These are phyloP conservation scores for Bos taurus DNA, from an alignment of 2,113 vertebrate species.

Conservation along the genomic window DNA sequence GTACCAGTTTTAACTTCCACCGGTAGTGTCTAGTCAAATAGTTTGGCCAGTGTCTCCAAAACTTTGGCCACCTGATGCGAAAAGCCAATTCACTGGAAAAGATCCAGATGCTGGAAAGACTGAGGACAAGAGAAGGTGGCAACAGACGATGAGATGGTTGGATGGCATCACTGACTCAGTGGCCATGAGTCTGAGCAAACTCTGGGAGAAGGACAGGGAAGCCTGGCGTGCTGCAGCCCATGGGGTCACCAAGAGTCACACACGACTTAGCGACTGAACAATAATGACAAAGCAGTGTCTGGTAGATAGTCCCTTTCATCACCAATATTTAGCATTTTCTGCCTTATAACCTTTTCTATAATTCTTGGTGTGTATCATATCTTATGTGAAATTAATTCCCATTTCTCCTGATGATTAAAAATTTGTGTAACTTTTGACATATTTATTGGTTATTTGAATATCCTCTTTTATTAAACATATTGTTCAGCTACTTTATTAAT, in stretches of 20 bases:
- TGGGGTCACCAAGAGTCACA: neutral
- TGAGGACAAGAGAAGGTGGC: neutral
- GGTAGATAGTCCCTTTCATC: neutral
- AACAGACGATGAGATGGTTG: neutral
- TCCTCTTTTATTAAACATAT: neutral
- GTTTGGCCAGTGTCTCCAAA: neutral
- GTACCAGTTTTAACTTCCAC: neutral
- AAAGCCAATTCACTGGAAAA: neutral
- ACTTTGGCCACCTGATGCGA: neutral
- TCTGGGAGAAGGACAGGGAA: neutral
- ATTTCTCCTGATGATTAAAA: neutral
- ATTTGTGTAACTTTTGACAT: neutral
- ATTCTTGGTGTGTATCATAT: neutral
- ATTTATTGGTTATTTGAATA: neutral
- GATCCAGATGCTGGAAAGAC: neutral
- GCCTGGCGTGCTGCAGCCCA: neutral
- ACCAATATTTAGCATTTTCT: neutral
- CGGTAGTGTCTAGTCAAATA: neutral
- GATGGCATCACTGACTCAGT: neutral
- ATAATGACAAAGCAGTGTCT: neutral
- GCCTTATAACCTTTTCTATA: neutral
- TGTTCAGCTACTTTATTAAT: neutral
- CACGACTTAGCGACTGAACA: accelerated
- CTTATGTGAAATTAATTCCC: neutral
- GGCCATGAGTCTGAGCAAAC: neutral